A percentile compares a stretch with the other conserved stretches of the same genome.
phyloP scores from a whole-genome alignment of 1,140 invertebrate genomes.

The Apis cerana region DNA sequence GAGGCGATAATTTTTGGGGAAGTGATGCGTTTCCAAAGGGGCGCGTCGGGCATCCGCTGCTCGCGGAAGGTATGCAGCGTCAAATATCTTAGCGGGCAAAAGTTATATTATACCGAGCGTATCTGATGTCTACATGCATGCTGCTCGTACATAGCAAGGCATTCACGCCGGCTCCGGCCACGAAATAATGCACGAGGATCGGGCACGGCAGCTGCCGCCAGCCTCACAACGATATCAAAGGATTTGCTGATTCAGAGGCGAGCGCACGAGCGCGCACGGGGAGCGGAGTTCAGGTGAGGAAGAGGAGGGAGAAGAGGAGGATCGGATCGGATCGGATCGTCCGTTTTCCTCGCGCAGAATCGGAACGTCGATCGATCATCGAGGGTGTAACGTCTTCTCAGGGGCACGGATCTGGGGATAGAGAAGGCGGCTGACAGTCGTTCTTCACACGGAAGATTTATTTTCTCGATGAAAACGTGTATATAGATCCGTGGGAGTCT shows the following conservation, averaged over 20 bases:
- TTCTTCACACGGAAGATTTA: conserved; percentile 47
- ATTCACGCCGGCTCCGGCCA: conserved; percentile 49
- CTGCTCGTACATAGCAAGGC: conserved; percentile 57
- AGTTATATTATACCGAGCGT: conserved; percentile 58
- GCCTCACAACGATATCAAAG: conserved; percentile 61
- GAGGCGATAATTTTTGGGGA: too few species aligned
- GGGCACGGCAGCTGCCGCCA: conserved; percentile 63
- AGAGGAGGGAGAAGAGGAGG: conserved; percentile 11
- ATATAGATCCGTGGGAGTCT: conserved; percentile 43
- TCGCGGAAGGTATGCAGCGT: conserved; percentile 55
- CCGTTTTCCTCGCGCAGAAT: conserved; percentile 59
- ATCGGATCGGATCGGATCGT: conserved; percentile 16
- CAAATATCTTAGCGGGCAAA: conserved; percentile 57
- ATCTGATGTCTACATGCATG: conserved; percentile 66
- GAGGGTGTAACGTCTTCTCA: conserved; percentile 61
- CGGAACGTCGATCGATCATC: conserved; percentile 68
- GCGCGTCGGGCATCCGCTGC: conserved; percentile 41
- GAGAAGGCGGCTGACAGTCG: conserved; percentile 34
- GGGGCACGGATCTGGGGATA: conserved; percentile 46
- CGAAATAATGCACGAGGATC: conserved; percentile 66
- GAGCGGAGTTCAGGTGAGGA: conserved; percentile 8
- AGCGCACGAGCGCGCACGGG: conserved; percentile 32
- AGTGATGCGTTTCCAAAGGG: background rate
- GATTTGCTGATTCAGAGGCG: conserved; percentile 69
- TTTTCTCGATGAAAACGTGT: conserved; percentile 30